Percentiles rank a stretch among this genome's conserved stretches.
These are phyloP conservation scores for Stegastes partitus DNA, from an alignment of 2,113 vertebrate species.

Conservation along the genomic window DNA sequence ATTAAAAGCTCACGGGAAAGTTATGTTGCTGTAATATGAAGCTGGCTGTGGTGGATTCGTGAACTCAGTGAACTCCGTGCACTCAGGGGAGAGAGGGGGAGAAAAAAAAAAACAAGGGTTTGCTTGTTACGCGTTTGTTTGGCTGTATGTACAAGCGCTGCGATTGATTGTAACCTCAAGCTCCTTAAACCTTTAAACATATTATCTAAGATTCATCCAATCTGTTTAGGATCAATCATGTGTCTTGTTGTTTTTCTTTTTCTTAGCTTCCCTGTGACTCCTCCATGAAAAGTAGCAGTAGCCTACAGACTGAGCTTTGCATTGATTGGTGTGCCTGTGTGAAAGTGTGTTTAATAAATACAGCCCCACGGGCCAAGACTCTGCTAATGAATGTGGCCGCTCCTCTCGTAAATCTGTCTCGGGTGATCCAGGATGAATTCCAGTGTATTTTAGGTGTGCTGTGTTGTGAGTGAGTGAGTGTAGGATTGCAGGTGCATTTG, in stretches of 20 bases:
- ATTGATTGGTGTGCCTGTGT: slow-evolving; percentile 52
- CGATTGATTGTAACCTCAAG: slow-evolving; percentile 45
- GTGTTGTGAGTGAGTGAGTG: slow-evolving; percentile 15
- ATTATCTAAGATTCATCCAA: slow-evolving; percentile 21
- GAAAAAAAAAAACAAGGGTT: slow-evolving; percentile 32
- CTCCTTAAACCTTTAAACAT: slow-evolving; percentile 43
- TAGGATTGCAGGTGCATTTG: slow-evolving; percentile 55
- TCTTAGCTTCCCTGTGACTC: background rate
- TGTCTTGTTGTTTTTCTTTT: slow-evolving; percentile 20
- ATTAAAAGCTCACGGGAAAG: slow-evolving; percentile 27
- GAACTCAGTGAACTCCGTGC: slow-evolving; percentile 73
- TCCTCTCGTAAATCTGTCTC: slow-evolving; percentile 55
- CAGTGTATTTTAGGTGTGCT: slow-evolving; percentile 8
- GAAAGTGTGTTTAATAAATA: slow-evolving; percentile 69
- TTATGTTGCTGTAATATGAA: slow-evolving; percentile 54
- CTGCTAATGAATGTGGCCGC: slow-evolving; percentile 49
- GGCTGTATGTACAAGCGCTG: slow-evolving; percentile 38
- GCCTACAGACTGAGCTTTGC: slow-evolving; percentile 49
- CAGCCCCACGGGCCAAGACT: slow-evolving; percentile 49
- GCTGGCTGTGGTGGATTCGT: slow-evolving; percentile 51
- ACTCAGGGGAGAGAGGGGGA: slow-evolving; percentile 45
- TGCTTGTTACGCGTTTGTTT: slow-evolving; percentile 45
- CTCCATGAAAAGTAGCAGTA: slow-evolving; percentile 29
- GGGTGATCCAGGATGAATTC: slow-evolving; percentile 55
- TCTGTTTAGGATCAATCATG: slow-evolving; percentile 39